Evolutionary conservation across 2,888 invertebrate genomes (phyloP).

Genomic region (Tachina grossa): DNA sequence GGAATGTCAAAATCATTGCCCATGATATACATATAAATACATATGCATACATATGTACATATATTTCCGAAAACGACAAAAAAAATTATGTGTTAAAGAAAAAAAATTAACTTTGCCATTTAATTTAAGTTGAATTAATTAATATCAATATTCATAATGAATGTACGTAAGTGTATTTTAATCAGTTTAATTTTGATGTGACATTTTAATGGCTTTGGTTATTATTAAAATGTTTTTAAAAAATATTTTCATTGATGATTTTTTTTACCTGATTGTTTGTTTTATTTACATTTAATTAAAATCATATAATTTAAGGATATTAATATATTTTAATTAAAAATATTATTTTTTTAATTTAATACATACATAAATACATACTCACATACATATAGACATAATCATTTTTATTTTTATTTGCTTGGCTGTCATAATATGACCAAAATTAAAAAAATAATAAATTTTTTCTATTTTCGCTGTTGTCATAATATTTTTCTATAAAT

Average conservation of each 20-base stretch:
- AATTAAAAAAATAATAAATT: not conserved
- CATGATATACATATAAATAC: not conserved
- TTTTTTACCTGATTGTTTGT: conserved; percentile 44
- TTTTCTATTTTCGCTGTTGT: conserved; percentile 24
- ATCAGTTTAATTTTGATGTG: conserved; percentile 21
- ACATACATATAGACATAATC: too few relatives aligned
- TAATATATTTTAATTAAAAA: not conserved
- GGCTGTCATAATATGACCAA: conserved; percentile 13
- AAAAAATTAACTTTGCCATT: not conserved
- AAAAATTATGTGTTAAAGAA: not conserved
- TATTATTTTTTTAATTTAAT: not conserved
- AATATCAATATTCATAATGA: conserved; percentile 24
- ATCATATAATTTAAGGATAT: conserved; percentile 2
- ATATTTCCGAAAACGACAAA: not conserved
- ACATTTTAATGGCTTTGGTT: conserved; percentile 9
- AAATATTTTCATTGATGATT: not conserved
- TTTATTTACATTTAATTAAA: conserved; percentile 60
- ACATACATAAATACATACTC: too few relatives aligned
- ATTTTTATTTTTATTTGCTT: conserved; percentile 21
- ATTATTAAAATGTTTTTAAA: conserved; percentile 1
- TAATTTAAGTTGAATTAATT: conserved; percentile 20
- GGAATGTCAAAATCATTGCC: too few relatives aligned
- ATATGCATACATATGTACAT: not conserved
- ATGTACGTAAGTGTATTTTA: conserved; percentile 1
- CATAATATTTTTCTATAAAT: conserved; percentile 2